Evolutionary conservation across 2,113 vertebrate genomes (phyloP), one percentile per base, ranked within the genome.

Genomic region (Takifugu bimaculatus): DNA sequence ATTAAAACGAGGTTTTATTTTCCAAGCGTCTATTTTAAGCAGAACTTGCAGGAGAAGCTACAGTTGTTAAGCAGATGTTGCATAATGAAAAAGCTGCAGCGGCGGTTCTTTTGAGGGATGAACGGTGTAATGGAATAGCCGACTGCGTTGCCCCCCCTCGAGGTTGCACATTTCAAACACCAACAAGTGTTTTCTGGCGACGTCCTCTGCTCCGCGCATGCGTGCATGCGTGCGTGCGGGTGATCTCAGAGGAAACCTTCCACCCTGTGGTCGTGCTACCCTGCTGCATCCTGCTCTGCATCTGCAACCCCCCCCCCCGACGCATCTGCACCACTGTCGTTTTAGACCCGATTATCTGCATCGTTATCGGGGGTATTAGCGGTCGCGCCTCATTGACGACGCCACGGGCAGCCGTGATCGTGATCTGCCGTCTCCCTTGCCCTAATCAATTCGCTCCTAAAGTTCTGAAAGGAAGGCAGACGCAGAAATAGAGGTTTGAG

Each of bases 201-300:
- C 48, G 14, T 49, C 45, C 51, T 10, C 7, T 20, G 25, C 4
- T 53, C 47, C 44, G 13, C 29, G 27, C 3, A 10, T 26, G 39
- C 57, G 50, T 62, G 57, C 57, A 45, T 62, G 57, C 65, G 44
- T 65, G 71, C 72, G 63, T 69, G 55, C 58, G 73, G 58, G 45
- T 54, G 55, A 63, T 14, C 13, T 14, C 60, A 81, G 71, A 80
- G 65, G 79, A 82, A 87, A 78, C 79, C 68, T 72, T 74, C 76
- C 76, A 77, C 74, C 80, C 66, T 82, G 85, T 83, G 85, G 81
- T 85, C 70, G 65, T 60, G 53, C 57, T 85, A 78, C 79, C 81
- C 70, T 54, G 75, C 69, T 88, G 83, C 80, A 83, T 76, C 71
- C 70, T 77, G 67, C 71, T 29, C 43, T 59, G 77, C 78, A 80